Conservation (phyloP, 2,888 invertebrate species). For the Scelioninae gen. 2 region DNA sequence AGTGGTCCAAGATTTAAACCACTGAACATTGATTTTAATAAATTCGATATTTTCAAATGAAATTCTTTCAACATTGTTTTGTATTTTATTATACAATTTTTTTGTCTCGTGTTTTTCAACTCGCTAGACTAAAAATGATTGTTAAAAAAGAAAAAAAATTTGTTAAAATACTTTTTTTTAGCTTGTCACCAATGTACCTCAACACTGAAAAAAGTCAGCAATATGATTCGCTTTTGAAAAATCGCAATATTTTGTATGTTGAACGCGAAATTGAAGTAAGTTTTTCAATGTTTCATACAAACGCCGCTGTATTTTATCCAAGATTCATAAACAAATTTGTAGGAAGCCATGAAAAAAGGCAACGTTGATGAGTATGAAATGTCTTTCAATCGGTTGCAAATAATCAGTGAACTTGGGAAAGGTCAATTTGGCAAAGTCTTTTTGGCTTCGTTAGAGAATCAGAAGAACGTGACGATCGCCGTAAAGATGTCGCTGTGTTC, state of each 20-base stretch:
- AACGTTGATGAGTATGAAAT: constrained; percentile 77
- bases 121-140: too few species aligned
- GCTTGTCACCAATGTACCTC: constrained; percentile 27
- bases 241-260: constrained; percentile 67
- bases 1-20: too few species aligned
- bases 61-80: too few species aligned
- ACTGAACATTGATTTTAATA: too few species aligned
- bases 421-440: constrained; percentile 88
- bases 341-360: constrained; percentile 59
- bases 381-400: constrained; percentile 75
- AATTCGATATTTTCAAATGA: too few species aligned
- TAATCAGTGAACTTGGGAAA: constrained; percentile 80
- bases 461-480: constrained; percentile 63
- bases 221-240: constrained; percentile 62
- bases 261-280: constrained; percentile 66
- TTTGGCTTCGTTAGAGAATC: constrained; percentile 79
- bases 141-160: too few species aligned
- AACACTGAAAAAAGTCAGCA: constrained; percentile 39
- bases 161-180: too few species aligned
- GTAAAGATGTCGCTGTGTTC: constrained; percentile 68
- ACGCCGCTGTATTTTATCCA: too few species aligned
- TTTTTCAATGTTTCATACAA: too few species aligned
- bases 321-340: too few species aligned
- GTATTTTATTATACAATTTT: too few species aligned
- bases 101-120: too few species aligned